Evolutionary conservation across 2,113 vertebrate genomes (phyloP), one percentile per base, ranked within the genome.

Genomic region (Erpornis zantholeuca): DNA sequence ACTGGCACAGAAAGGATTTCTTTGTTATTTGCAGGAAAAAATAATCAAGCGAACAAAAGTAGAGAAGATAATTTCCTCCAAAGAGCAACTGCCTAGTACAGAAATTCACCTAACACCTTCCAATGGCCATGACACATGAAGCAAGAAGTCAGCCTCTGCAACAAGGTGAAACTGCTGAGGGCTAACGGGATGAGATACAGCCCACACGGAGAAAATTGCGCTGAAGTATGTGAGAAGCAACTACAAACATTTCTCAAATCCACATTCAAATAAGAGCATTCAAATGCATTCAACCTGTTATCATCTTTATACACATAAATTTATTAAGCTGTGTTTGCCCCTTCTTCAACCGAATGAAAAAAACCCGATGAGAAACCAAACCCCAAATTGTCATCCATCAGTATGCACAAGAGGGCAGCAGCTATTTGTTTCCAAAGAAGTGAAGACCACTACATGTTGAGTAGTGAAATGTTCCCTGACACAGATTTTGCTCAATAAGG

Each of bases 361-460:
- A 53, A n/a, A n/a, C 2, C 1, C 13, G 29, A 6, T 0, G 4
- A 56, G 21, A 72, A 54, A 6, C 3, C 59, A 50, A 61, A 38
- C 20, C 12, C 15, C 31, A 28, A 60, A 18, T 24, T 19, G 31
- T 24, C 31, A 68, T 4, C 45, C n/a, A 35, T 33, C 40, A 24
- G 15, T 28, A 6, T 70, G 65, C 49, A 19, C 7, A 7, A 47
- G 24, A 60, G 14, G 56, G n/a, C 33, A 63, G 61, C 33, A 66
- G 49, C 57, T 52, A 15, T 40, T 66, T 25, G 20, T 13, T 66
- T 44, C 33, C 36, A 31, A 70, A 31, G 29, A 50, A 57, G 22
- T 10, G 56, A 79, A 59, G 78, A 64, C 17, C 4, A 2, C 52
- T 24, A n/a, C 0, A 1, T 3, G 5, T 2, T 4, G 42, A 84